phyloP scores from a whole-genome alignment of 2,888 invertebrate genomes.

The Heteropelma amictum region DNA sequence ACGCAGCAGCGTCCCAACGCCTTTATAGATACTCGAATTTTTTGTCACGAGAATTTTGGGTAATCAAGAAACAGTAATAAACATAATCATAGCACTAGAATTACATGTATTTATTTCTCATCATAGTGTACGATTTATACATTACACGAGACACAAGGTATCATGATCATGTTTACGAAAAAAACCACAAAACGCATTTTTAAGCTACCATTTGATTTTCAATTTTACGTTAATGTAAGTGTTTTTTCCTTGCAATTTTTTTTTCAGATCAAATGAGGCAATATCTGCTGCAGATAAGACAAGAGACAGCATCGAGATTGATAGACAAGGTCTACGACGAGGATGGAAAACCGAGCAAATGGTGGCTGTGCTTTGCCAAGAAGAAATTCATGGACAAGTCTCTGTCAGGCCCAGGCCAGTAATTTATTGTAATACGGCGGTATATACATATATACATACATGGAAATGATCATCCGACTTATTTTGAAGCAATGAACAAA shows the following conservation, averaged over 20 bases:
- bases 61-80: no score
- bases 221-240: background rate
- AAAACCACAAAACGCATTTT: no score
- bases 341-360: conserved; percentile 98
- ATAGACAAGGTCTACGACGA: conserved; percentile 90
- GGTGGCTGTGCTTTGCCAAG: conserved; percentile 99
- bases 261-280: conserved; percentile 91
- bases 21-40: no score
- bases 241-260: no score
- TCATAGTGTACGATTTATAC: no score
- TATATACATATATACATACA: conserved; percentile 6
- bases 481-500: background rate
- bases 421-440: conserved; percentile 67
- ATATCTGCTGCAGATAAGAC: conserved; percentile 95
- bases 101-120: no score
- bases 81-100: no score
- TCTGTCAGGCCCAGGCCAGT: conserved; percentile 92
- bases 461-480: background rate
- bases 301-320: conserved; percentile 95
- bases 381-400: conserved; percentile 99
- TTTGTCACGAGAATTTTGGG: no score
- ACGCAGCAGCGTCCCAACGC: no score
- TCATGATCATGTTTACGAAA: no score
- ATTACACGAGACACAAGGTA: no score
- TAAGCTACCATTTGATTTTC: background rate